A percentile compares a stretch with the other conserved stretches of the same genome.
phyloP scores from a whole-genome alignment of 2,113 vertebrate species.

The Recurvirostra avosetta region DNA sequence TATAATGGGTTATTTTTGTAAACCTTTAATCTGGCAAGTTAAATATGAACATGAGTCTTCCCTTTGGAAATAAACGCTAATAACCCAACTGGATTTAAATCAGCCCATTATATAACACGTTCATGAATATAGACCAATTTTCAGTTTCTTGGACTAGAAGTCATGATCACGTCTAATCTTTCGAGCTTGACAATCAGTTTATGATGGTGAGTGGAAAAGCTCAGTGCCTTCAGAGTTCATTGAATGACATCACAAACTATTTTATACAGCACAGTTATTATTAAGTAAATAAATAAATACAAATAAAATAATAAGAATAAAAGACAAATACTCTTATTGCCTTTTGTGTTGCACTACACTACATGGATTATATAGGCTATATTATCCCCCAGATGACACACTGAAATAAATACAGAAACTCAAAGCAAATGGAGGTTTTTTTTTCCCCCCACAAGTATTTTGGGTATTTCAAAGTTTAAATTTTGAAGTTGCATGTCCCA shows the following conservation, averaged over 20 bases:
- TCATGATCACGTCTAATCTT: background rate
- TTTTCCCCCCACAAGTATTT: background rate
- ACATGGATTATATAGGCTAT: background rate
- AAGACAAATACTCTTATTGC: background rate
- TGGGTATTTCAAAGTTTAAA: background rate
- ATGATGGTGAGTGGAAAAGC: background rate
- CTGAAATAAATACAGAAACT: background rate
- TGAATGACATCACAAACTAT: background rate
- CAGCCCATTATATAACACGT: background rate
- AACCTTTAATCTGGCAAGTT: background rate
- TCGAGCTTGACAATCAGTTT: background rate
- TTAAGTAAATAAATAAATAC: background rate
- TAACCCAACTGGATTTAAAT: background rate
- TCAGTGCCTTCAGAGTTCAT: background rate
- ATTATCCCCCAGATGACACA: fast-evolving
- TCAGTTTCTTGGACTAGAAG: background rate
- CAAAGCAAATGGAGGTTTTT: background rate
- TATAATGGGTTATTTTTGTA: background rate
- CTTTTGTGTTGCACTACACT: background rate
- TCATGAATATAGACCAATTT: background rate
- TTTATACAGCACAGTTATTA: background rate
- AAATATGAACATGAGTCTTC: background rate
- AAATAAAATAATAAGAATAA: background rate
- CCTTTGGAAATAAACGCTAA: background rate
- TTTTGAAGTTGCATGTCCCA: background rate